These are phyloP conservation scores for Gopherus flavomarginatus DNA, from an alignment of 2,113 vertebrate species.

Conservation along the genomic window DNA sequence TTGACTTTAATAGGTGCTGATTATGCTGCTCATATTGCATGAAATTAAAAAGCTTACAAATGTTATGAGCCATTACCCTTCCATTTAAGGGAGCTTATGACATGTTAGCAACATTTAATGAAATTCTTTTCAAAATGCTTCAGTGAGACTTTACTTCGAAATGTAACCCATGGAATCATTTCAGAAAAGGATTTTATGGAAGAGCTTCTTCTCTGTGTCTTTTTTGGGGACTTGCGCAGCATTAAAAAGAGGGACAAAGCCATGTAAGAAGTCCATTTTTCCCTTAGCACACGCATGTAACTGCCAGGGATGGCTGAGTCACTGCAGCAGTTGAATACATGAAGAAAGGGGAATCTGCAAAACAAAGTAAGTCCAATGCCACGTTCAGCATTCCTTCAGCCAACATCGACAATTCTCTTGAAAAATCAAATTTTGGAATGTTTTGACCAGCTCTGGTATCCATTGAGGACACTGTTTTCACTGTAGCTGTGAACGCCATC, in stretches of 20 bases:
- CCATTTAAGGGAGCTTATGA: constrained; percentile 84
- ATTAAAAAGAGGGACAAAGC: neutral
- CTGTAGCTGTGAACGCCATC: constrained; percentile 28
- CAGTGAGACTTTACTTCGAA: constrained; percentile 68
- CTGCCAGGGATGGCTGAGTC: neutral
- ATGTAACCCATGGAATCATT: constrained; percentile 46
- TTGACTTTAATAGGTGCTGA: constrained; percentile 84
- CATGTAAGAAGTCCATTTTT: neutral
- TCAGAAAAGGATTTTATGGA: constrained; percentile 43
- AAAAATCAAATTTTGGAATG: neutral
- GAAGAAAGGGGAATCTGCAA: neutral
- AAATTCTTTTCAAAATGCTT: constrained; percentile 82
- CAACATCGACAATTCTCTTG: neutral
- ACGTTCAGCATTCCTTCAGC: neutral
- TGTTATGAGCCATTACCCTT: constrained; percentile 86
- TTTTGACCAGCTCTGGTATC: neutral
- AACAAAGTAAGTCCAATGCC: neutral
- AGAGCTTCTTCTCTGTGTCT: neutral
- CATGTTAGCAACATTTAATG: constrained; percentile 84
- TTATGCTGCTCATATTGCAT: constrained; percentile 86
- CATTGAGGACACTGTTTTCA: constrained; percentile 27
- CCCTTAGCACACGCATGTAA: accelerated
- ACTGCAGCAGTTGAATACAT: accelerated
- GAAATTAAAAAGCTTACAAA: constrained; percentile 89
- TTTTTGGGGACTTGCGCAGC: neutral